Evolutionary conservation across 2,113 vertebrate genomes (phyloP).

Genomic region (Saccopteryx bilineata): DNA sequence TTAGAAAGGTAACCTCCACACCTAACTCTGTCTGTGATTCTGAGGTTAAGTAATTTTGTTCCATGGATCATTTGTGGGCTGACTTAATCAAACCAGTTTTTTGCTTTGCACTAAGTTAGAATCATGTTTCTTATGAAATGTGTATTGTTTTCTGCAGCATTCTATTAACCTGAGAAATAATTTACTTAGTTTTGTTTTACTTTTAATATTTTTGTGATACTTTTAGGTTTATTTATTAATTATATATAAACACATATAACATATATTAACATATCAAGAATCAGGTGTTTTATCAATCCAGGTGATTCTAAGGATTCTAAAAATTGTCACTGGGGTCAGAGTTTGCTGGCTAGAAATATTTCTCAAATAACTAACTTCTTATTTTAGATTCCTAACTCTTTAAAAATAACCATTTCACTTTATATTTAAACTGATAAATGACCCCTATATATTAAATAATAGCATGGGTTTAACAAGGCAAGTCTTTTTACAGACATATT

Average conservation of each 20-base stretch:
- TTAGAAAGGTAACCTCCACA: neutral
- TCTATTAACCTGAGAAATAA: neutral
- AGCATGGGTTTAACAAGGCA: neutral
- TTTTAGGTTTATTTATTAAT: neutral
- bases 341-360: neutral
- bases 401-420: constrained; percentile 16
- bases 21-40: neutral
- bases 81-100: neutral
- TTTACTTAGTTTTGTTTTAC: constrained; percentile 19
- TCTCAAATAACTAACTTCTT: neutral
- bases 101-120: neutral
- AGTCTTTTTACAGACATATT: neutral
- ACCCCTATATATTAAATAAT: neutral
- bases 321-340: neutral
- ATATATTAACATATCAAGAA: neutral
- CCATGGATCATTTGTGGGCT: neutral
- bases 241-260: neutral
- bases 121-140: neutral
- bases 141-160: neutral
- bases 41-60: constrained; percentile 24
- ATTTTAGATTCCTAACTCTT: neutral
- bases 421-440: neutral
- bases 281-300: neutral
- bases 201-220: neutral
- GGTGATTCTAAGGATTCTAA: neutral